Evolutionary conservation across 2,797 vertebrate species (phyloP), one percentile per base, ranked within the genome.

Genomic region (Hylomyscus alleni): DNA sequence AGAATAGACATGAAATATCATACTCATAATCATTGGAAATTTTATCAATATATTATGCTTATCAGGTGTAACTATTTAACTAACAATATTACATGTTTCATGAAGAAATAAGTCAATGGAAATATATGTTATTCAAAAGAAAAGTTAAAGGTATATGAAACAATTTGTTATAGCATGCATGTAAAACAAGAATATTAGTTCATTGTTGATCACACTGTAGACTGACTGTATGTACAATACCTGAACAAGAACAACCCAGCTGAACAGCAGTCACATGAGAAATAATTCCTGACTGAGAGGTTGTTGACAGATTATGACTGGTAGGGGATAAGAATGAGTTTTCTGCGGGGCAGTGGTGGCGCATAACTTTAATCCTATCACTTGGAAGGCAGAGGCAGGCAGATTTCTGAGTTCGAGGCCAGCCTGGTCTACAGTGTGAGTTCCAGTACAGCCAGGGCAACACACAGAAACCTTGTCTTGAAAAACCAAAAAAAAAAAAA

Each of bases 1-100:
- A 93, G 58, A 81, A 56, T 87, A 93, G n/a, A 44, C 94, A 65
- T 84, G 96, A 97, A 80, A 69, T 69, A 17, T n/a, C 14, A n/a
- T n/a, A 93, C 22, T 91, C n/a, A 78, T 84, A 8, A 78, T 90
- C 87, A 89, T 31, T 93, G 44, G 12, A 93, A 89, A 89, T 56
- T 37, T 88, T 90, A 85, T 89, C 77, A 89, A 34, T 89, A 84
- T 22, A 40, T 84, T 94, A 82, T 80, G 34, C 6, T 91, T 96
- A 88, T 83, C 69, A 40, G 73, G 15, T 10, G 81, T 52, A 93
- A 85, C 58, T 44, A 86, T 2, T n/a, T 84, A 80, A 94, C 34
- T 47, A 85, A 88, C 69, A 85, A 89, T 82, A 91, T 80, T 81
- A 76, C 6, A 72, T 4, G 62, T 94, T 73, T 96, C 47, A 93